Conservation (phyloP, 2,888 invertebrate genomes). For the Thereva nobilitata region DNA sequence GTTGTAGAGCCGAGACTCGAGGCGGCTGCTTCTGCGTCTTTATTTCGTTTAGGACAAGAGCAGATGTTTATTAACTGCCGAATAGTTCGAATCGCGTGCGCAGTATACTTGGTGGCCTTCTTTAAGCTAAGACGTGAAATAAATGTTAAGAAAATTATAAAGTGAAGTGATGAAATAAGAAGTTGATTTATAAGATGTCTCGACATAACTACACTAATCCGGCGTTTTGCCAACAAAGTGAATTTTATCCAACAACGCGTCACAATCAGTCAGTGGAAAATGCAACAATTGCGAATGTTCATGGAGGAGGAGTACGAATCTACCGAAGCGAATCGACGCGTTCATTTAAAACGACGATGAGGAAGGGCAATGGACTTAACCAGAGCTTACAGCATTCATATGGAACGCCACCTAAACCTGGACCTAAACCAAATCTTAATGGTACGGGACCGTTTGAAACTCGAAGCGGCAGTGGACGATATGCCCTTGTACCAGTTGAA, state of each 20-base stretch:
- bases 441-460: constrained; percentile 31
- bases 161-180: constrained; percentile 15
- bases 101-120: constrained; percentile 2
- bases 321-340: constrained; percentile 59
- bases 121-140: not conserved
- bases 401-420: constrained; percentile 46
- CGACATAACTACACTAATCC: constrained; percentile 72
- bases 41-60: constrained; percentile 25
- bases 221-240: constrained; percentile 79
- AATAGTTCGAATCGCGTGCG: constrained; percentile 20
- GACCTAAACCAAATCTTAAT: constrained; percentile 44
- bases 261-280: constrained; percentile 47
- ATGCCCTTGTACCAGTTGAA: constrained; percentile 62
- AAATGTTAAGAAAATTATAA: not conserved
- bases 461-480: constrained; percentile 56
- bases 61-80: constrained; percentile 37
- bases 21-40: constrained; percentile 35
- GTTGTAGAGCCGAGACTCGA: constrained; percentile 14
- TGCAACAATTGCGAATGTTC: constrained; percentile 50
- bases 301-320: constrained; percentile 51
- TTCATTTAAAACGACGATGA: constrained; percentile 48
- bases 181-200: constrained; percentile 48
- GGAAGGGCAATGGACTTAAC: constrained; percentile 36
- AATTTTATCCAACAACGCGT: constrained; percentile 59
- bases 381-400: constrained; percentile 45